Evolutionary conservation across 1,140 invertebrate genomes (phyloP).

Genomic region (Ceratosolen fusciceps): DNA sequence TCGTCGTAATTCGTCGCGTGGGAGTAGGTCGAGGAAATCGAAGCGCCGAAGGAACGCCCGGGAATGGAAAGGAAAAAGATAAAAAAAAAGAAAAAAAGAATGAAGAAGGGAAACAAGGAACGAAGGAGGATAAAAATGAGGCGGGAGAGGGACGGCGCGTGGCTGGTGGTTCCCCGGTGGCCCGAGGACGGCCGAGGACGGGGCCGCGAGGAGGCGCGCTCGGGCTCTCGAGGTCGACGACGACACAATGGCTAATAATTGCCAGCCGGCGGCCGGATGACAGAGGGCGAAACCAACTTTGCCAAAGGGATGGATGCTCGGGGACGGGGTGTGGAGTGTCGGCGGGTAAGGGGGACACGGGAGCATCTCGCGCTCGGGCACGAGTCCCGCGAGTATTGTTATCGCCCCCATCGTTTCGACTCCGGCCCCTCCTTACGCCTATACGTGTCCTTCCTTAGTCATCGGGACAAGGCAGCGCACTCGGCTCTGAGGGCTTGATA

Average conservation of each 20-base stretch:
- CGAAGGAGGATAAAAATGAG: too few species aligned
- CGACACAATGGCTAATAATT: conserved; percentile 68
- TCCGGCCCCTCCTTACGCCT: neutral
- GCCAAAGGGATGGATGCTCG: conserved; percentile 55
- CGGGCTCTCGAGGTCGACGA: conserved; percentile 14
- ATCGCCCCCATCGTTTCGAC: conserved; percentile 57
- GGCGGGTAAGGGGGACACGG: too few species aligned
- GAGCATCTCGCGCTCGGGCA: too few species aligned
- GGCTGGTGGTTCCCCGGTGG: conserved; percentile 28
- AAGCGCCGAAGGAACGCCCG: neutral
- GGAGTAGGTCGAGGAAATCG: conserved; percentile 11
- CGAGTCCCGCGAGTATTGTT: conserved; percentile 66
- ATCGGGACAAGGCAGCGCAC: conserved; percentile 35
- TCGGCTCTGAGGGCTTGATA: neutral
- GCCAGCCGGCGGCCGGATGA: conserved; percentile 59
- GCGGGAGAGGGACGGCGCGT: too few species aligned
- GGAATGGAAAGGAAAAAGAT: conserved; percentile 30
- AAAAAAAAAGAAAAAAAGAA: conserved; percentile 33
- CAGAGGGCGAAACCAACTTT: conserved; percentile 63
- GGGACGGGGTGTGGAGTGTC: too few species aligned
- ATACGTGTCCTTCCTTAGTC: conserved; percentile 48
- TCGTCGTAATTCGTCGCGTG: conserved; percentile 38
- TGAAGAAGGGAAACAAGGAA: too few species aligned
- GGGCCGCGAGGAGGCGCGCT: too few species aligned
- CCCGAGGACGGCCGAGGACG: neutral